Evolutionary conservation across 2,888 invertebrate species (phyloP), one percentile per base, ranked within the genome.

Genomic region (Microchrysa polita): DNA sequence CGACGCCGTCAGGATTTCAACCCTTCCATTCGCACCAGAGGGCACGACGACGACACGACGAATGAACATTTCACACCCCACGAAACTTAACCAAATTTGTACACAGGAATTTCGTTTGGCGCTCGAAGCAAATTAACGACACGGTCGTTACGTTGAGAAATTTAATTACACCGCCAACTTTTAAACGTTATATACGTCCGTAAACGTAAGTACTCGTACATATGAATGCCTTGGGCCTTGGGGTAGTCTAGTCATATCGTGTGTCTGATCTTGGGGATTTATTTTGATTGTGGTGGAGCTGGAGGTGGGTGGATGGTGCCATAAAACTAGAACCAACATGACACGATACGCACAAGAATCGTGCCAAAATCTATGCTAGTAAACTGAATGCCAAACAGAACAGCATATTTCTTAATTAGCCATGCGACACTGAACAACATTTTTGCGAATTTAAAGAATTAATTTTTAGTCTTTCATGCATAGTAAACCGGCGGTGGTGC

Each of bases 321-420:
- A n/a, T n/a, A n/a, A 48, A 48, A n/a, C 5, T 48, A 2, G 48
- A 48, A 53, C 4, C 16, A 67, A 34, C 27, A 34, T 7, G 27
- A n/a, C n/a, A n/a, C n/a, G n/a, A n/a, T n/a, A 34, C 18, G 53
- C 1, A 1, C 27, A 34, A 27, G 22, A 18, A 34, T n/a, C 1
- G 52, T 12, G 18, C 34, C 27, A 42, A n/a, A 34, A 34, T 67
- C 34, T 67, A 20, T 53, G 53, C 27, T 9, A 67, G 53, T 34
- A 53, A 53, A 67, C 67, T 23, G 52, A 67, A 67, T 67, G 27
- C 67, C n/a, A n/a, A n/a, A n/a, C n/a, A n/a, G n/a, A n/a, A 34
- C 27, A 34, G 27, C 67, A 67, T 67, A 53, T 67, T 67, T 67
- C 67, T 67, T 67, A 67, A 67, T 67, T 67, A 67, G 67, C 10